Conservation (phyloP, 2,113 vertebrate species). For the Pygoscelis antarcticus region DNA sequence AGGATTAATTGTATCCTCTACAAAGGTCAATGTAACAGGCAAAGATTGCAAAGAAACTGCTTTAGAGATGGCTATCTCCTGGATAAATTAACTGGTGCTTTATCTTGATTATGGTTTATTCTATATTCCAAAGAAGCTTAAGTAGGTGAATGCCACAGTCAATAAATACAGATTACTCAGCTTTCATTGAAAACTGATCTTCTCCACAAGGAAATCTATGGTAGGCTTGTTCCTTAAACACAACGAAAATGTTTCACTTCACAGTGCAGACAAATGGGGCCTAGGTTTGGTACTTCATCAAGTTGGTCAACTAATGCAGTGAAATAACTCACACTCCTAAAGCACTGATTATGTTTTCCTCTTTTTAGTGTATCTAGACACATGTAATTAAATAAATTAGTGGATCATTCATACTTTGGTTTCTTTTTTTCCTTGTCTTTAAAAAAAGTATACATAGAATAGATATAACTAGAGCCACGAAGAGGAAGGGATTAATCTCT, state of each 20-base stretch:
- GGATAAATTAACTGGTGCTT: slow-evolving; percentile 52
- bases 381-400: neutral
- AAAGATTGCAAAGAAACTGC: slow-evolving; percentile 21
- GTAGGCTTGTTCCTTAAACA: slow-evolving; percentile 43
- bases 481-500: neutral
- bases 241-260: slow-evolving; percentile 2
- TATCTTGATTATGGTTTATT: slow-evolving; percentile 59
- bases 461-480: neutral
- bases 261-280: neutral
- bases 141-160: slow-evolving; percentile 19
- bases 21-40: slow-evolving; percentile 40
- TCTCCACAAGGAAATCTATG: slow-evolving; percentile 29
- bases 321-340: neutral
- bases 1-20: slow-evolving; percentile 46
- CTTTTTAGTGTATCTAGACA: neutral
- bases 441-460: neutral
- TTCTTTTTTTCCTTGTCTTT: neutral
- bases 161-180: slow-evolving; percentile 50
- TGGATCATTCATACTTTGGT: neutral
- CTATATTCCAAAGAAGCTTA: slow-evolving; percentile 50
- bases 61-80: slow-evolving; percentile 43
- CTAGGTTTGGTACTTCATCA: neutral
- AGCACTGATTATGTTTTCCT: neutral
- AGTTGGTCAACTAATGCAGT: neutral
- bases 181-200: slow-evolving; percentile 49